phyloP scores from a whole-genome alignment of 2,797 vertebrate genomes.

The Cirrhinus molitorella region DNA sequence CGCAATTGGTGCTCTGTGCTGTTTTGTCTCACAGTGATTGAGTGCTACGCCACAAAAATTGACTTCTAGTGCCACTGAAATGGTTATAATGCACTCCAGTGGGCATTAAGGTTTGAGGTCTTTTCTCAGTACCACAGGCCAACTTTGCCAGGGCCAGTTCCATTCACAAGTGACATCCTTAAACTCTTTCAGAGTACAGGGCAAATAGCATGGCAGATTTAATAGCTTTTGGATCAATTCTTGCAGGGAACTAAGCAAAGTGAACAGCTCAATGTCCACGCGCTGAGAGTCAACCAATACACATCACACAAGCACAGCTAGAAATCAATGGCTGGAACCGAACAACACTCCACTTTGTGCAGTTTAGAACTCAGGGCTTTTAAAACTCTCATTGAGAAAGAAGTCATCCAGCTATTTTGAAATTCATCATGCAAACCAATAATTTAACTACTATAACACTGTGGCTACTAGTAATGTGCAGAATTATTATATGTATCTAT shows the following conservation, averaged over 20 bases:
- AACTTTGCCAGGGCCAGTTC: slow-evolving; percentile 12
- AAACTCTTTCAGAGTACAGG: slow-evolving; percentile 46
- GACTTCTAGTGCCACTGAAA: slow-evolving; percentile 53
- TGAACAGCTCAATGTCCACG: slow-evolving; percentile 31
- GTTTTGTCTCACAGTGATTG: slow-evolving; percentile 63
- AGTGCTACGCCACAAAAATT: slow-evolving; percentile 58
- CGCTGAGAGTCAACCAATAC: slow-evolving; percentile 23
- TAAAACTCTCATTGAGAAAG: neutral
- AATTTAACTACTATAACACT: neutral
- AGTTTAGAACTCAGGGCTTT: slow-evolving; percentile 12
- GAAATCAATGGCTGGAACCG: slow-evolving; percentile 46
- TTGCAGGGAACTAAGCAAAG: slow-evolving; percentile 37
- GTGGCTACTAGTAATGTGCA: neutral
- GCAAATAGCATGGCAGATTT: slow-evolving; percentile 19
- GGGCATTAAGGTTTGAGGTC: slow-evolving; percentile 49
- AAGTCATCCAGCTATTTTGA: neutral
- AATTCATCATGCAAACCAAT: neutral
- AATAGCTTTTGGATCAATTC: slow-evolving; percentile 51
- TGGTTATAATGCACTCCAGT: slow-evolving; percentile 50
- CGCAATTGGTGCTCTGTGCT: slow-evolving; percentile 33
- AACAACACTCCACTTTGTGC: slow-evolving; percentile 19
- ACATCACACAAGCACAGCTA: slow-evolving; percentile 26
- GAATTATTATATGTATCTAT: neutral
- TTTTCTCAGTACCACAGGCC: slow-evolving; percentile 51
- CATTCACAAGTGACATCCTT: slow-evolving; percentile 40